phyloP scores from a whole-genome alignment of 2,888 invertebrate species.

The Xestia sexstrigata region DNA sequence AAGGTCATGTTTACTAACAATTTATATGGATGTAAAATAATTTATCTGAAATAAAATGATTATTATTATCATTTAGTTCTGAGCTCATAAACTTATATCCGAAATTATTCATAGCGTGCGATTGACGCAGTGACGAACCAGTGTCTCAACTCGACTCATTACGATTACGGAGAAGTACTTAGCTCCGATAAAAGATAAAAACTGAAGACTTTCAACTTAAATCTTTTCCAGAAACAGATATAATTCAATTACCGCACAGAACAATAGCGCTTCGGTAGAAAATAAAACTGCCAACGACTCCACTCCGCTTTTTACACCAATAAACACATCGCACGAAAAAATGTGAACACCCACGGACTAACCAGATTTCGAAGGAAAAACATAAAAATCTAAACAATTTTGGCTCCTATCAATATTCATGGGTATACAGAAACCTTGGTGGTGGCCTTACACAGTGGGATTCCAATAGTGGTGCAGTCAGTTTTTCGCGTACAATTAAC shows the following conservation, averaged over 20 bases:
- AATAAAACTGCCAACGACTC: slow-evolving; percentile 52
- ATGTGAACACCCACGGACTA: slow-evolving; percentile 79
- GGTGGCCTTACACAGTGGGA: slow-evolving; percentile 82
- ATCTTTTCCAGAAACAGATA: slow-evolving; percentile 66
- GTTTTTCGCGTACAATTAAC: slow-evolving; percentile 85
- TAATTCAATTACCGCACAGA: slow-evolving; percentile 64
- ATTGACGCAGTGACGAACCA: neutral
- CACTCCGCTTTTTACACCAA: slow-evolving; percentile 62
- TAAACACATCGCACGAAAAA: slow-evolving; percentile 68
- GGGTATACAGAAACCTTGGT: slow-evolving; percentile 81
- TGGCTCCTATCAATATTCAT: slow-evolving; percentile 83
- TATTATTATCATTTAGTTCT: too few relatives aligned
- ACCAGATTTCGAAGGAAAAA: slow-evolving; percentile 72
- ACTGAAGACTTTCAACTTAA: slow-evolving; percentile 22
- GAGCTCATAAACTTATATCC: slow-evolving; percentile 5
- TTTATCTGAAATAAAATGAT: too few relatives aligned
- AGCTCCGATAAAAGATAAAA: slow-evolving; percentile 56
- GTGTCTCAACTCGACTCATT: neutral
- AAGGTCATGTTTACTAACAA: too few relatives aligned
- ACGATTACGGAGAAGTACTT: slow-evolving; percentile 58
- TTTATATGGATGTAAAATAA: too few relatives aligned
- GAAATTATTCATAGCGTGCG: slow-evolving; percentile 21
- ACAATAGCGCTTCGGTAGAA: slow-evolving; percentile 59
- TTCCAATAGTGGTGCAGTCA: slow-evolving; percentile 77
- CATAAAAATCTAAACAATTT: slow-evolving; percentile 81